Conservation (phyloP, 2,113 vertebrate species). For the Rostratula benghalensis region DNA sequence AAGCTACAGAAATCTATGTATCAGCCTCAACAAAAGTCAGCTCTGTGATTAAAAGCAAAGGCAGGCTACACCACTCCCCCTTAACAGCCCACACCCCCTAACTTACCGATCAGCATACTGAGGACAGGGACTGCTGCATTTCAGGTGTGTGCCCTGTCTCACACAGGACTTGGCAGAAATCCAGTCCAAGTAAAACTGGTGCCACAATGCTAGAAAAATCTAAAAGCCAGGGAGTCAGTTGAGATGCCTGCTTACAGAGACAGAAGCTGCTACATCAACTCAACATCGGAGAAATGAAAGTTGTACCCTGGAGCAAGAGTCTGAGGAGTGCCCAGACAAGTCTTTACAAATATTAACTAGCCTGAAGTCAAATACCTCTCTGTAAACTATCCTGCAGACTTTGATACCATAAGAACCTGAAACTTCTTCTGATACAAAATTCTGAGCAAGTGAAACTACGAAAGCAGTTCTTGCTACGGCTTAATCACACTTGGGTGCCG, state of each 20-base stretch:
- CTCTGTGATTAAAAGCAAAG: neutral
- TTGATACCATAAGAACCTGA: neutral
- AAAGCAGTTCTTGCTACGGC: neutral
- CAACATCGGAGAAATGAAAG: neutral
- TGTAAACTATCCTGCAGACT: constrained; percentile 12
- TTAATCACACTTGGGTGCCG: neutral
- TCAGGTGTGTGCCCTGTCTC: neutral
- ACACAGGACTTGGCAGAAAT: neutral
- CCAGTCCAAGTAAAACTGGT: neutral
- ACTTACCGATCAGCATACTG: neutral
- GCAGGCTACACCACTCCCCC: neutral
- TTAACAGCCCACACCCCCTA: neutral
- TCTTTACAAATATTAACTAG: constrained; percentile 45
- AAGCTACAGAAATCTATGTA: neutral
- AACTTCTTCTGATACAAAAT: neutral
- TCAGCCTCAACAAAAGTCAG: neutral
- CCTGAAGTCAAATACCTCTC: constrained; percentile 36
- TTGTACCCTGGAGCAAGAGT: constrained; percentile 28
- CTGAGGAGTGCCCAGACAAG: constrained; percentile 57
- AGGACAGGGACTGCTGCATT: neutral
- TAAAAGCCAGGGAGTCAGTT: neutral
- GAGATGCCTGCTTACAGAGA: neutral
- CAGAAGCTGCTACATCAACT: neutral
- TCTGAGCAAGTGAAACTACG: neutral
- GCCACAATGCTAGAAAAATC: neutral